Evolutionary conservation across 2,113 vertebrate species (phyloP).

Genomic region (Syrrhaptes paradoxus): DNA sequence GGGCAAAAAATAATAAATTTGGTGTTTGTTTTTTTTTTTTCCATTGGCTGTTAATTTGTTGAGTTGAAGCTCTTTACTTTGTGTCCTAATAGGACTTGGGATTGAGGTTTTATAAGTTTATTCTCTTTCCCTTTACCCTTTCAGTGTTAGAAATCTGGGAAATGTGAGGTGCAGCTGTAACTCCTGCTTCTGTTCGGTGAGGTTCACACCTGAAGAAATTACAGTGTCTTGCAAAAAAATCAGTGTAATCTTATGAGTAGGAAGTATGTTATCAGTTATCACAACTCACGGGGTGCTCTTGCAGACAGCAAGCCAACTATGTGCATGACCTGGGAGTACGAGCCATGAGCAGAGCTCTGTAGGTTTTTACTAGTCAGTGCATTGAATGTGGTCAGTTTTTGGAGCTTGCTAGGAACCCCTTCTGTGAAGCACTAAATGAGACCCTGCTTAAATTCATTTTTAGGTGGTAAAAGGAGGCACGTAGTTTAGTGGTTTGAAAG

Average conservation of each 20-base stretch:
- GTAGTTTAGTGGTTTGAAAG: not conserved
- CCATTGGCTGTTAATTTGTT: not conserved
- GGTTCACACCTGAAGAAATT: not conserved
- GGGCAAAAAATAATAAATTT: not conserved
- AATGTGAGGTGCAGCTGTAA: not conserved
- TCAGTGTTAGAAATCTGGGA: not conserved
- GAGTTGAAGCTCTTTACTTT: not conserved
- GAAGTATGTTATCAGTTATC: not conserved
- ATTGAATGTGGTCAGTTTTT: not conserved
- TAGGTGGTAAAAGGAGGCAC: not conserved
- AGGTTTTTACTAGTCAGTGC: not conserved
- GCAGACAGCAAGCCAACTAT: rapidly evolving
- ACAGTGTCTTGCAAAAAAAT: not conserved
- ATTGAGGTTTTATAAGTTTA: not conserved
- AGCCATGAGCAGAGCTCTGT: not conserved
- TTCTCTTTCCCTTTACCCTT: not conserved
- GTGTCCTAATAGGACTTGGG: not conserved
- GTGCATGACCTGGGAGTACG: rapidly evolving
- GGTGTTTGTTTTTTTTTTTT: not conserved
- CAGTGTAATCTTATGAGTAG: not conserved
- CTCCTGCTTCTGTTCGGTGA: rapidly evolving
- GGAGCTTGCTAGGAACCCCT: not conserved
- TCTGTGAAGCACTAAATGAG: not conserved
- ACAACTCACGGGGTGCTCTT: too few species aligned
- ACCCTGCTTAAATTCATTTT: not conserved